Evolutionary conservation across 2,113 vertebrate genomes (phyloP).

Genomic region (Nymphicus hollandicus): DNA sequence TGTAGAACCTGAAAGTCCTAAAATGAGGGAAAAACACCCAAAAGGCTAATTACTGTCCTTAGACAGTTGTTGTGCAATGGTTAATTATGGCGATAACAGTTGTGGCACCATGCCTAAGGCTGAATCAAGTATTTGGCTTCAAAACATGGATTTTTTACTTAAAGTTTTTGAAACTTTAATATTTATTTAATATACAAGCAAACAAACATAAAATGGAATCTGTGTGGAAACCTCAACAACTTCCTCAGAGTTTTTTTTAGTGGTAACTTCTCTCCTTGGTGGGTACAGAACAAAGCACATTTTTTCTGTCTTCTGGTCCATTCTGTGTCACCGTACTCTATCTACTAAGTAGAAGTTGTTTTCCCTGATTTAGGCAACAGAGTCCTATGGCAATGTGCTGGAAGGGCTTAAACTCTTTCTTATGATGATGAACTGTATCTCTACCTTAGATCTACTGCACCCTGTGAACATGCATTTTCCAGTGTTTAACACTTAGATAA

Average conservation of each 20-base stretch:
- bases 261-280: background rate
- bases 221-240: background rate
- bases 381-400: background rate
- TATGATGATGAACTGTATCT: background rate
- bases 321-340: background rate
- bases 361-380: background rate
- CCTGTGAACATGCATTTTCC: background rate
- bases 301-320: background rate
- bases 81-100: background rate
- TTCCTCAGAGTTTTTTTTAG: background rate
- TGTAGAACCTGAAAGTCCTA: background rate
- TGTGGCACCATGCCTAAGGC: background rate
- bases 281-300: background rate
- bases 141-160: background rate
- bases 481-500: background rate
- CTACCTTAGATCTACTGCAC: background rate
- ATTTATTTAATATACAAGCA: background rate
- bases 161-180: background rate
- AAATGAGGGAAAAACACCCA: background rate
- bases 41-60: background rate
- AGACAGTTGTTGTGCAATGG: background rate
- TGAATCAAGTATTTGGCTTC: background rate
- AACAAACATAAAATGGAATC: background rate
- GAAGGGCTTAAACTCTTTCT: background rate
- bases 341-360: background rate